These are phyloP conservation scores for Varanus salvator DNA, from an alignment of 2,113 vertebrate genomes.

Conservation along the genomic window DNA sequence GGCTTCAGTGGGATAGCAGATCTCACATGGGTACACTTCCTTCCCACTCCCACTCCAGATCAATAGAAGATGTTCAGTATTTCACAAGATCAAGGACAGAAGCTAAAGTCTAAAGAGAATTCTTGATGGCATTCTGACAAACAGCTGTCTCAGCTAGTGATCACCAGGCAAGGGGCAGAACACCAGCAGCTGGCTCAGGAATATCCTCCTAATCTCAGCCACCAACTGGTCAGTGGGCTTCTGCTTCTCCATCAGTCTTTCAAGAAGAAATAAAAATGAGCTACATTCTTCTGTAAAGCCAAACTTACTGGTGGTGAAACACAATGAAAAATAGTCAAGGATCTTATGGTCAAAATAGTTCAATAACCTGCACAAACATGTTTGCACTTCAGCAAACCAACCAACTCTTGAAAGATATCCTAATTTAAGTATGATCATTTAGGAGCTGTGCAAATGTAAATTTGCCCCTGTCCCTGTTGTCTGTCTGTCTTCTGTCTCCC, in stretches of 20 bases:
- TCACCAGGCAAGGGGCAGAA: conserved; percentile 52
- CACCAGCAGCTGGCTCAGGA: conserved; percentile 60
- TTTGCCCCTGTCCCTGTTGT: neutral
- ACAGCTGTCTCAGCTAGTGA: conserved; percentile 62
- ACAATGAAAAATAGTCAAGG: neutral
- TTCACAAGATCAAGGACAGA: conserved; percentile 15
- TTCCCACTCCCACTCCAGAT: conserved; percentile 4
- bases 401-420: neutral
- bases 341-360: neutral
- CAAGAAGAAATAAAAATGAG: neutral
- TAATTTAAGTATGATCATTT: neutral
- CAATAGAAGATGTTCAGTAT: neutral
- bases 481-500: too few species aligned
- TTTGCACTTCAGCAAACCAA: neutral
- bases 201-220: conserved; percentile 56
- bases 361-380: neutral
- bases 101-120: conserved; percentile 52
- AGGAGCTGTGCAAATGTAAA: conserved; percentile 40
- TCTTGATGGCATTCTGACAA: conserved; percentile 16
- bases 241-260: fast-evolving
- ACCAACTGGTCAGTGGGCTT: conserved; percentile 56
- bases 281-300: neutral
- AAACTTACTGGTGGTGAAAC: neutral
- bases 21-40: neutral
- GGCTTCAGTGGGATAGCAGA: neutral